phyloP scores from a whole-genome alignment of 2,888 invertebrate genomes.

The Amaurobius ferox region DNA sequence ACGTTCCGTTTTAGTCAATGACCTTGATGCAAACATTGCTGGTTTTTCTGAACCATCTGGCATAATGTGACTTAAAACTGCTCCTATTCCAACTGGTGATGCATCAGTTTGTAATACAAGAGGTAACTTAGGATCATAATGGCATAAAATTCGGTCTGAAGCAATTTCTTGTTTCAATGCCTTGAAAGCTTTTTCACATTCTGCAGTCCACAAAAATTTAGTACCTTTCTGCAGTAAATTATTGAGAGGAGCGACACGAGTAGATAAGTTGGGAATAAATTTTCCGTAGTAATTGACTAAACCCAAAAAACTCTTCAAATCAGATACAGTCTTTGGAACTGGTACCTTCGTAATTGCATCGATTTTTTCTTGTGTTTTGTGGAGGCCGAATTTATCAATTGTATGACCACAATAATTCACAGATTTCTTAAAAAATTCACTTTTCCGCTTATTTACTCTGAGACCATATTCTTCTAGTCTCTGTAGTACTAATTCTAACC shows the following conservation, averaged over 20 bases:
- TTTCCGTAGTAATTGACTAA: conserved; percentile 43
- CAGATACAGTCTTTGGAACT: conserved; percentile 45
- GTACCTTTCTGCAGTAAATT: conserved; percentile 33
- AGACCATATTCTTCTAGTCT: too few relatives aligned
- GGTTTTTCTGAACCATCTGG: conserved; percentile 77
- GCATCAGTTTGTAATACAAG: conserved; percentile 76
- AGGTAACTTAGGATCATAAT: conserved; percentile 74
- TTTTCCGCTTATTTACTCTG: conserved; percentile 6
- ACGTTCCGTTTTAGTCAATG: conserved; percentile 75
- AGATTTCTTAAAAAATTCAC: conserved; percentile 38
- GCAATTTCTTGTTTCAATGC: conserved; percentile 27
- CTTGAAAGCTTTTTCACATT: conserved; percentile 32
- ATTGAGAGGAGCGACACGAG: conserved; percentile 33
- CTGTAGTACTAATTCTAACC: conserved; percentile 17
- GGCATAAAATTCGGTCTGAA: conserved; percentile 72
- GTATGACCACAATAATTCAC: conserved; percentile 49
- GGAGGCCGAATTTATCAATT: conserved; percentile 49
- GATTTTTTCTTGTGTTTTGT: conserved; percentile 53
- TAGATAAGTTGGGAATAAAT: conserved; percentile 41
- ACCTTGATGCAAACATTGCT: conserved; percentile 77
- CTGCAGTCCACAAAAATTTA: conserved; percentile 29
- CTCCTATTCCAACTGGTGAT: conserved; percentile 75
- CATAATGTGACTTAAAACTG: conserved; percentile 76
- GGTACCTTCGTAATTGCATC: conserved; percentile 44
- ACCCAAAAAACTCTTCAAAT: conserved; percentile 45